phyloP scores from a whole-genome alignment of 2,888 invertebrate species.

The Catocala fraxini region DNA sequence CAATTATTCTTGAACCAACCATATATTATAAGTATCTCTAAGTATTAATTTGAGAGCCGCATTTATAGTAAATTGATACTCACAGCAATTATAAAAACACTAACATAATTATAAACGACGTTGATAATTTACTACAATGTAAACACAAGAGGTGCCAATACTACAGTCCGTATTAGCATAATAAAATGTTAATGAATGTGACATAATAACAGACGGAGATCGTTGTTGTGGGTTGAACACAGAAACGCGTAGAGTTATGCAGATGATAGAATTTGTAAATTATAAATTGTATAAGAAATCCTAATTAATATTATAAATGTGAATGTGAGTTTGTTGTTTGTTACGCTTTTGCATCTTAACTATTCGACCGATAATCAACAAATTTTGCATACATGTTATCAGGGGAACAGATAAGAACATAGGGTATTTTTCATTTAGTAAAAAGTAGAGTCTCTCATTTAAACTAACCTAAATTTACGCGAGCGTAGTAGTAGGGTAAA shows the following conservation, averaged over 20 bases:
- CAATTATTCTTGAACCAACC: not conserved
- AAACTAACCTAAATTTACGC: too few species aligned
- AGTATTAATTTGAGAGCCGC: not conserved
- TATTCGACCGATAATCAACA: too few species aligned
- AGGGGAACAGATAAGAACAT: too few species aligned
- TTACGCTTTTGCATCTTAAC: too few species aligned
- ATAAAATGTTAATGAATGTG: constrained; percentile 79
- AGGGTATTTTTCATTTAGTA: too few species aligned
- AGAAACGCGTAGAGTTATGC: constrained; percentile 46
- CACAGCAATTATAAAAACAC: constrained; percentile 1
- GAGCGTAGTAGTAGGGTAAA: too few species aligned
- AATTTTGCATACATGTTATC: too few species aligned
- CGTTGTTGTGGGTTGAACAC: constrained; percentile 61
- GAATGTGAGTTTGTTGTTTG: too few species aligned
- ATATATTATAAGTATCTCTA: too few species aligned
- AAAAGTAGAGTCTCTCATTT: too few species aligned
- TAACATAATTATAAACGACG: constrained; percentile 14
- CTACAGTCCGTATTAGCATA: constrained; percentile 66
- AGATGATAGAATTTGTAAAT: not conserved
- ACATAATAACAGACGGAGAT: constrained; percentile 74
- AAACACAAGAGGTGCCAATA: constrained; percentile 38
- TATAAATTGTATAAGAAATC: too few species aligned
- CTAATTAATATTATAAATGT: too few species aligned
- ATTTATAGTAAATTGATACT: not conserved
- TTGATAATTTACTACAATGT: constrained; percentile 43